phyloP scores from a whole-genome alignment of 2,888 invertebrate genomes.

The Eilema griseolum region DNA sequence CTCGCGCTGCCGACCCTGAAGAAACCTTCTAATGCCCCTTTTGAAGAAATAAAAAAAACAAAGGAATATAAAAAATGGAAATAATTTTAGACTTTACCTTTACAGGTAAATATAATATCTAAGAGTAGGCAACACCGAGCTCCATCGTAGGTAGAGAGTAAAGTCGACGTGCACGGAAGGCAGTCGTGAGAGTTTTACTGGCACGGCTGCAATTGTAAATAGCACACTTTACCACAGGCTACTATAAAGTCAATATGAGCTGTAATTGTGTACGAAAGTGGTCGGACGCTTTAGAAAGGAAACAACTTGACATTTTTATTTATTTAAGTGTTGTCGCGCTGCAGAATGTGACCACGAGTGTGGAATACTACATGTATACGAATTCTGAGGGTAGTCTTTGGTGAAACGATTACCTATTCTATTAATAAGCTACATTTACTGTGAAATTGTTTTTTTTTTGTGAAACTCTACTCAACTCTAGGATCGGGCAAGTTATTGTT shows the following conservation, averaged over 20 bases:
- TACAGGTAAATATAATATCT: not conserved
- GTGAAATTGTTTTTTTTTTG: no score
- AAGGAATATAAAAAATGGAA: no score
- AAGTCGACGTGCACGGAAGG: slow-evolving; percentile 30
- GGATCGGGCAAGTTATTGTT: no score
- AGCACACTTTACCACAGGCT: slow-evolving; percentile 1
- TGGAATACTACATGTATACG: not conserved
- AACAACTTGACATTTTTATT: slow-evolving; percentile 6
- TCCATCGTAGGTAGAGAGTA: slow-evolving; percentile 23
- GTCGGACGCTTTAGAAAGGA: slow-evolving; percentile 5
- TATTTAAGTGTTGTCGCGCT: not conserved
- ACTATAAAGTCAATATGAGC: slow-evolving; percentile 7
- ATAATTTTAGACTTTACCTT: not conserved
- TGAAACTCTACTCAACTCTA: no score
- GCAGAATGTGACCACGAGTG: not conserved
- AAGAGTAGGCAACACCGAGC: not conserved
- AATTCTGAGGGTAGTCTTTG: not conserved
- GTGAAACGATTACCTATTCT: not conserved
- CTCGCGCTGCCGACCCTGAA: no score
- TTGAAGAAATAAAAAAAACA: no score
- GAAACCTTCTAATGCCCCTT: no score
- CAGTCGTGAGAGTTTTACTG: slow-evolving; percentile 15
- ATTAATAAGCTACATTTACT: no score
- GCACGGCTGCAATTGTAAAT: slow-evolving; percentile 1
- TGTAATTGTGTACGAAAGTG: not conserved